phyloP scores from a whole-genome alignment of 2,113 vertebrate genomes.

The Struthio camelus region DNA sequence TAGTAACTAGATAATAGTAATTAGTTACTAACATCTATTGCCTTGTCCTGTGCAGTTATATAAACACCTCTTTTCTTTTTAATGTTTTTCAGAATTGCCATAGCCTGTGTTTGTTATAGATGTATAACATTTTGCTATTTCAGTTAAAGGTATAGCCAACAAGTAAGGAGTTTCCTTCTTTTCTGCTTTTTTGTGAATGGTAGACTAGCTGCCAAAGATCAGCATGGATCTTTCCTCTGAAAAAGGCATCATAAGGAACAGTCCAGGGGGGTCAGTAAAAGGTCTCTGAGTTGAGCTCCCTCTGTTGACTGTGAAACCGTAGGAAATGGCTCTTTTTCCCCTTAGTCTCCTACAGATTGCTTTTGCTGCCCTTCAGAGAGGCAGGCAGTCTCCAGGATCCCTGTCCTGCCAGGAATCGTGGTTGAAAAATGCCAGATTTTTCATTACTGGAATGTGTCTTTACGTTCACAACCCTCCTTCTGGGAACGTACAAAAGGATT shows the following conservation, averaged over 20 bases:
- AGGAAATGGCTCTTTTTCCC: neutral
- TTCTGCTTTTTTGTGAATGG: neutral
- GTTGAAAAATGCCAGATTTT: neutral
- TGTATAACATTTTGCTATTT: neutral
- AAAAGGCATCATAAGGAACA: neutral
- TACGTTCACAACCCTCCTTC: neutral
- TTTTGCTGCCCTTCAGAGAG: neutral
- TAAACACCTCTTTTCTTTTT: neutral
- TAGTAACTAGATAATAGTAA: neutral
- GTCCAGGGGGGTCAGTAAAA: neutral
- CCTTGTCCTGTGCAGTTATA: neutral
- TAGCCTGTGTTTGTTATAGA: neutral
- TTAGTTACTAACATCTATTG: neutral
- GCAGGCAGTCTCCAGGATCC: neutral
- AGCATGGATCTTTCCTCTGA: neutral
- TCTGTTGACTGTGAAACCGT: neutral
- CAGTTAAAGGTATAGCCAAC: neutral
- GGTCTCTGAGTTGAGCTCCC: neutral
- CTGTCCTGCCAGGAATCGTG: neutral
- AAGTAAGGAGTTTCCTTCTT: neutral
- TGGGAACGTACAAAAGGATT: neutral
- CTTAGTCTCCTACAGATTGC: neutral
- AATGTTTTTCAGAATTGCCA: neutral
- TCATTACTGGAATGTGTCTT: neutral
- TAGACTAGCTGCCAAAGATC: neutral